Evolutionary conservation across 2,113 vertebrate genomes (phyloP), one percentile per base, ranked within the genome.

Genomic region (Campylorhamphus procurvoides): DNA sequence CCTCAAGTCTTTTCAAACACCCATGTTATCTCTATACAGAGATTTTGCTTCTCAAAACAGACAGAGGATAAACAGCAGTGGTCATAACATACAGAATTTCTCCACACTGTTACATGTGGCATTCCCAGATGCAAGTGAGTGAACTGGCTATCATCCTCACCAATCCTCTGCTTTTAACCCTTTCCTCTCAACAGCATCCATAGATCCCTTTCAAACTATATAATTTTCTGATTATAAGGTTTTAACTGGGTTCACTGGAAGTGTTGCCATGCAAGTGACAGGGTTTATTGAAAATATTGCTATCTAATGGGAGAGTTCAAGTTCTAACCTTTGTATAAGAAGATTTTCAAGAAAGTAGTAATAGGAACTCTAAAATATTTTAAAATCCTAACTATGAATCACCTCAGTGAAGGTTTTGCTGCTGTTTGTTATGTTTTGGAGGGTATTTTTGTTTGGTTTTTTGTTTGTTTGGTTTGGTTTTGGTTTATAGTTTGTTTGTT

Each of bases 141-240:
- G 6, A 20, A 29, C 11, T 24, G 33, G 29, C 3, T 6, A 39
- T 18, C 28, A 19, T 68, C 8, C n/a, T 46, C 2, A 7, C 25
- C 35, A 18, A 39, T 62, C 37, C 39, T 62, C 24, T 25, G 17
- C 13, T 75, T 89, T 39, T 60, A 67, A 60, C 13, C 6, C 13
- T 53, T 27, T 35, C 24, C 67, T 75, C 13, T 1, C 1, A 62
- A 60, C 3, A 60, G 37, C 2, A 0, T 10, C 10, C 9, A 35
- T 4, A 50, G 8, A 4, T 35, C 7, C 10, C 20, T 60, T 89
- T n/a, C 24, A 59, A 47, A 2, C 9, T 27, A 5, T 3, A 28
- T 4, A 4, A 55, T 67, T 66, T 78, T 31, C 18, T 40, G 29
- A 52, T 31, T 63, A 14, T 28, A 14, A 5, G 3, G 9, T 44